A percentile compares a stretch with the other conserved stretches of the same genome.
Conservation (phyloP, 2,113 vertebrate genomes). For the Pygathrix nemaeus region DNA sequence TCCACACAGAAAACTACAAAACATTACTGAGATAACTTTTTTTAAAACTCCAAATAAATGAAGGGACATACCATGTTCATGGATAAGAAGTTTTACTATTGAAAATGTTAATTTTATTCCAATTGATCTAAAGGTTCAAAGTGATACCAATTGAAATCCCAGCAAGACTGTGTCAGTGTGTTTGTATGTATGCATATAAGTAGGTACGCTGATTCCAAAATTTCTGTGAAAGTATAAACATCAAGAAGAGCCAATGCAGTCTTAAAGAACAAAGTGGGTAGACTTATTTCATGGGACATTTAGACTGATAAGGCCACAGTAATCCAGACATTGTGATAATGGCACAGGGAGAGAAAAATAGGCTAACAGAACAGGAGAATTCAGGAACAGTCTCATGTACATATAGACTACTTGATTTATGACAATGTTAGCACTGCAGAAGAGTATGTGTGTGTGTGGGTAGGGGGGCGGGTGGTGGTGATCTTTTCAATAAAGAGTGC, state of each 20-base stretch:
- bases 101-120: background rate
- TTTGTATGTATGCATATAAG: background rate
- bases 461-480: background rate
- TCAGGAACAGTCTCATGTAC: background rate
- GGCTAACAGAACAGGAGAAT: background rate
- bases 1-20: conserved; percentile 11
- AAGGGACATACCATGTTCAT: conserved; percentile 73
- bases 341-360: background rate
- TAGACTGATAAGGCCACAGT: background rate
- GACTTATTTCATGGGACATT: background rate
- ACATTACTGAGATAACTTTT: background rate
- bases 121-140: background rate
- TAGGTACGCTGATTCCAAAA: background rate
- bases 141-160: background rate
- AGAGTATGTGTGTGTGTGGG: background rate
- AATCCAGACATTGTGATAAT: background rate
- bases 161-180: background rate
- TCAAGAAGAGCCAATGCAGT: background rate
- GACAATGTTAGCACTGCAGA: background rate
- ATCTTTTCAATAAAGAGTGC: background rate
- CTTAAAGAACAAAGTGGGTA: background rate
- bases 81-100: conserved; percentile 50
- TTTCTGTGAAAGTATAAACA: background rate
- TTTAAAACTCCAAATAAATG: background rate
- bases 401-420: background rate